phyloP scores from a whole-genome alignment of 2,113 vertebrate genomes.

The Balaeniceps rex region DNA sequence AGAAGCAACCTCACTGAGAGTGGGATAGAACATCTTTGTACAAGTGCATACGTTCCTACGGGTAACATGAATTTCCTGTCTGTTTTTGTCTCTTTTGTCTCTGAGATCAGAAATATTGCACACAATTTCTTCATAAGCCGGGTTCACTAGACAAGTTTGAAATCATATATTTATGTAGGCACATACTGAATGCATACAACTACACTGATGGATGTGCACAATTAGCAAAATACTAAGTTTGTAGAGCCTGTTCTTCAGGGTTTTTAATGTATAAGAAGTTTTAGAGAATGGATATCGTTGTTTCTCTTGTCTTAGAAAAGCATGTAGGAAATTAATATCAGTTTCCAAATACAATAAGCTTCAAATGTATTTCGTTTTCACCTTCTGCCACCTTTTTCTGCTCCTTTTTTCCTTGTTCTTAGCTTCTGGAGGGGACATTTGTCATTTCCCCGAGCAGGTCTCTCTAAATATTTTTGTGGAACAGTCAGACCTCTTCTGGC shows the following conservation, averaged over 20 bases:
- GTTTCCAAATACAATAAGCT: not conserved
- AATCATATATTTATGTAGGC: not conserved
- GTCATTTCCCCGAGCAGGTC: not conserved
- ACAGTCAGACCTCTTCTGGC: not conserved
- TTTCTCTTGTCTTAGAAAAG: not conserved
- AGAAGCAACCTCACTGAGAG: not conserved
- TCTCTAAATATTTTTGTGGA: not conserved
- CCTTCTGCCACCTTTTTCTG: not conserved
- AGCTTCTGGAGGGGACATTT: not conserved
- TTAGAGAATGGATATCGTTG: not conserved
- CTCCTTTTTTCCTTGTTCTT: not conserved
- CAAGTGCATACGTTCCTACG: not conserved
- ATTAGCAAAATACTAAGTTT: not conserved
- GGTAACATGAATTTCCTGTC: not conserved
- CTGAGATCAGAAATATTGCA: not conserved
- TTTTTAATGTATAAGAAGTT: not conserved
- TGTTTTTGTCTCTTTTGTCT: not conserved
- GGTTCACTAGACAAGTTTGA: not conserved
- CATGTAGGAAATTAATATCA: not conserved
- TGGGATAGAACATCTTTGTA: not conserved
- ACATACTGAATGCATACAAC: not conserved
- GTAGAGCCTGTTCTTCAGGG: not conserved
- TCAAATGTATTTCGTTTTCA: not conserved
- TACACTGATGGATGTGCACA: not conserved
- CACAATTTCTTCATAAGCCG: not conserved